These are phyloP conservation scores for Agrilus planipennis DNA, from an alignment of 1,140 invertebrate genomes.

Conservation along the genomic window DNA sequence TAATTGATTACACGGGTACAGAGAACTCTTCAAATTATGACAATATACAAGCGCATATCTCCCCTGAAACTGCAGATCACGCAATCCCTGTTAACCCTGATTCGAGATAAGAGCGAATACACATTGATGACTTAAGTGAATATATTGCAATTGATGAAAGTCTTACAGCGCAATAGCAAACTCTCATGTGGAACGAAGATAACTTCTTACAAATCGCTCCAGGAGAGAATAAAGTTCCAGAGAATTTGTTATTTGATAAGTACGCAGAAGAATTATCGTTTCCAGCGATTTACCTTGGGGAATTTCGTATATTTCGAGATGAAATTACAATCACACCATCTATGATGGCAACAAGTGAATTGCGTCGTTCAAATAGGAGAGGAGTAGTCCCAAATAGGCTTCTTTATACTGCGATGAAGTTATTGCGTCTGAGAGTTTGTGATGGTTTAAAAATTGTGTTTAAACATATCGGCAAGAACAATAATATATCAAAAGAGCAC, in stretches of 20 bases:
- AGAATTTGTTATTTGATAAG: background rate
- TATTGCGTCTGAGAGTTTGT: background rate
- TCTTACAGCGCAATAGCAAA: too few species aligned
- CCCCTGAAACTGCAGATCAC: too few species aligned
- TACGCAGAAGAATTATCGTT: background rate
- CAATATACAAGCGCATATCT: too few species aligned
- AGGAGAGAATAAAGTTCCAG: background rate
- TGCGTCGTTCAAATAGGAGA: background rate
- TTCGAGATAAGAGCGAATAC: too few species aligned
- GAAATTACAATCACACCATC: background rate
- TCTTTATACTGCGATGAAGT: background rate
- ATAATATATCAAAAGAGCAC: background rate
- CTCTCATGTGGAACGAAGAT: background rate
- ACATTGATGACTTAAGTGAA: too few species aligned
- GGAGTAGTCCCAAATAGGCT: background rate
- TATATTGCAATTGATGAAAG: too few species aligned
- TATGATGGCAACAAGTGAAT: background rate
- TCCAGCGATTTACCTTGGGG: background rate
- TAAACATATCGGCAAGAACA: background rate
- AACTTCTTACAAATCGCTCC: background rate
- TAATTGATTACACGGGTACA: too few species aligned
- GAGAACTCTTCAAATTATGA: too few species aligned
- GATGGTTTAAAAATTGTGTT: background rate
- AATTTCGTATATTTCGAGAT: background rate
- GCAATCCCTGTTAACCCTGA: too few species aligned